Conservation (phyloP, 1,140 invertebrate genomes). For the Euura lappo region DNA sequence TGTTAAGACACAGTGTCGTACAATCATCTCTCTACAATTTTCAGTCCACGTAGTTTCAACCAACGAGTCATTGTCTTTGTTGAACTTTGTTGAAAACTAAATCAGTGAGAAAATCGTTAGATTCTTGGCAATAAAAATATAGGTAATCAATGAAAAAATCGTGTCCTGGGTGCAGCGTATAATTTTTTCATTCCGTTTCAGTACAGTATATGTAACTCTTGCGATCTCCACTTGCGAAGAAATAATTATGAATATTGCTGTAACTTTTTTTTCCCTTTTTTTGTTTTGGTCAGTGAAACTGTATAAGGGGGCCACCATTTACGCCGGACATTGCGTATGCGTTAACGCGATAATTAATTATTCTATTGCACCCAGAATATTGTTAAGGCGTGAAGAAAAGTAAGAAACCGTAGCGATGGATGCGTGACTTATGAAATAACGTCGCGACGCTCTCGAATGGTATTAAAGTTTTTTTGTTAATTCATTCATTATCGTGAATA, state of each 20-base stretch:
- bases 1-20: too few relatives aligned
- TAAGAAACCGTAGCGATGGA: not conserved
- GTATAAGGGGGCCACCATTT: not conserved
- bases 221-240: not conserved
- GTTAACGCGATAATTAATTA: not conserved
- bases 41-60: too few relatives aligned
- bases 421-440: not conserved
- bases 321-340: not conserved
- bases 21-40: too few relatives aligned
- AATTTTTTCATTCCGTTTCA: too few relatives aligned
- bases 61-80: too few relatives aligned
- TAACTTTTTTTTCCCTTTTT: not conserved
- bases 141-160: too few relatives aligned
- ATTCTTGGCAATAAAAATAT: too few relatives aligned
- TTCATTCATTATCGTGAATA: too few relatives aligned
- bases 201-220: too few relatives aligned
- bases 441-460: slow-evolving; percentile 1
- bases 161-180: too few relatives aligned
- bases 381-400: not conserved
- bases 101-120: too few relatives aligned
- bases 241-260: not conserved
- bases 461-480: not conserved
- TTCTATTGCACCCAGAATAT: not conserved
- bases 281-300: not conserved
- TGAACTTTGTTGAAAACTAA: too few relatives aligned